Percentiles rank a stretch among this genome's conserved stretches.
phyloP scores from a whole-genome alignment of 2,888 invertebrate species.

The Pristionchus fissidentatus region DNA sequence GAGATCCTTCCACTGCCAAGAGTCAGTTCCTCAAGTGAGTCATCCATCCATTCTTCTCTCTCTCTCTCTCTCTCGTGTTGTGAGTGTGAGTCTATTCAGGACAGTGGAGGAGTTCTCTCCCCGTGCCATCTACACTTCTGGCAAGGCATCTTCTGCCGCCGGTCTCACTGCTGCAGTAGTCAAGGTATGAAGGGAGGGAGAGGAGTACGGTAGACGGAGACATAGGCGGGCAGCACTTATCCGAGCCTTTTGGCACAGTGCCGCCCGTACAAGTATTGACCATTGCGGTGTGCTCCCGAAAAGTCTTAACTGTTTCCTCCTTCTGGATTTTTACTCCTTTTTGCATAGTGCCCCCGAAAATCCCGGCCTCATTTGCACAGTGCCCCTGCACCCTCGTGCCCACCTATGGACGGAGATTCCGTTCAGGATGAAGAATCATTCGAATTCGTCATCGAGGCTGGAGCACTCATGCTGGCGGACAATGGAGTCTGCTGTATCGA shows the following conservation, averaged over 20 bases:
- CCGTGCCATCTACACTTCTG: conserved; percentile 96
- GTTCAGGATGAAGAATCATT: conserved; percentile 91
- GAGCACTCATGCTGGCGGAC: conserved; percentile 99
- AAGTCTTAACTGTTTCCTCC: no score
- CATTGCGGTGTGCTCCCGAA: no score
- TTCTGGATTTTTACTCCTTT: no score
- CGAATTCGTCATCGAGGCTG: conserved; percentile 99
- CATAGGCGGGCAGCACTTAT: no score
- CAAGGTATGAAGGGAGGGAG: conserved; percentile 75
- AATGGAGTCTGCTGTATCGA: conserved; percentile 85
- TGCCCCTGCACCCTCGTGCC: no score
- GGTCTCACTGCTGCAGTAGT: conserved; percentile 99
- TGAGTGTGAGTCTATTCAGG: conserved; percentile 61
- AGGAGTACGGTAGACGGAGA: not conserved
- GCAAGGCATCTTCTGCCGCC: conserved; percentile 96
- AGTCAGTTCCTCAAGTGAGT: conserved; percentile 91
- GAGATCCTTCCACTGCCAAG: conserved; percentile 98
- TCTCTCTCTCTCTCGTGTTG: conserved; percentile 41
- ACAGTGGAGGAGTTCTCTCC: conserved; percentile 91
- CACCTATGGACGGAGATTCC: no score
- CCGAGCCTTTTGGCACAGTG: no score
- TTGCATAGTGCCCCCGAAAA: no score
- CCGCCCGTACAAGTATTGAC: no score
- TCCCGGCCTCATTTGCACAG: no score
- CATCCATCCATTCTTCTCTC: no score